Conservation (phyloP, 2,797 vertebrate species). For the Tauraco hartlaubi region DNA sequence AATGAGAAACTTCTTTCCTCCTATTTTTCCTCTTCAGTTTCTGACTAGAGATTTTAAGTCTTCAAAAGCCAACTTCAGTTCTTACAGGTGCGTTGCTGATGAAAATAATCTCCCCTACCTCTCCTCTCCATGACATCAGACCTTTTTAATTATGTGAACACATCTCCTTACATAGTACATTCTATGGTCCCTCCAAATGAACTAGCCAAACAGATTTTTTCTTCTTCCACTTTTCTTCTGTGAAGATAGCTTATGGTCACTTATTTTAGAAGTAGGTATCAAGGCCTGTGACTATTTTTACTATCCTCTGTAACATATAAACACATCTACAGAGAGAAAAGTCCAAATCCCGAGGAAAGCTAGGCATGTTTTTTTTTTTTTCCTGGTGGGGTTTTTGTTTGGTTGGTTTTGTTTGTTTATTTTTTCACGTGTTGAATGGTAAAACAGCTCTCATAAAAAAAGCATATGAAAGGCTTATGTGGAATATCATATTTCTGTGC, state of each 20-base stretch:
- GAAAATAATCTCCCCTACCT: neutral
- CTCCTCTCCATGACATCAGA: neutral
- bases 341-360: neutral
- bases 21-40: neutral
- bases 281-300: neutral
- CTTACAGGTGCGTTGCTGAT: neutral
- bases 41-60: neutral
- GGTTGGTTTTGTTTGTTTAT: neutral
- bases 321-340: neutral
- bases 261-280: neutral
- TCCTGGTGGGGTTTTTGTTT: neutral
- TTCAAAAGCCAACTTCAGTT: neutral
- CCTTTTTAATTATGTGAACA: neutral
- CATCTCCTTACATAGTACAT: neutral
- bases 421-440: neutral
- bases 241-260: neutral
- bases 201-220: neutral
- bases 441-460: neutral
- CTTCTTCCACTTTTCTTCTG: neutral
- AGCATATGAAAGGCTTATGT: neutral
- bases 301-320: neutral
- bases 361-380: accelerated
- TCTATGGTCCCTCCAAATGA: neutral
- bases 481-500: neutral
- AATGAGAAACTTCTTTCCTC: neutral